phyloP scores from a whole-genome alignment of 1,140 invertebrate species.

The Tenebrio molitor region DNA sequence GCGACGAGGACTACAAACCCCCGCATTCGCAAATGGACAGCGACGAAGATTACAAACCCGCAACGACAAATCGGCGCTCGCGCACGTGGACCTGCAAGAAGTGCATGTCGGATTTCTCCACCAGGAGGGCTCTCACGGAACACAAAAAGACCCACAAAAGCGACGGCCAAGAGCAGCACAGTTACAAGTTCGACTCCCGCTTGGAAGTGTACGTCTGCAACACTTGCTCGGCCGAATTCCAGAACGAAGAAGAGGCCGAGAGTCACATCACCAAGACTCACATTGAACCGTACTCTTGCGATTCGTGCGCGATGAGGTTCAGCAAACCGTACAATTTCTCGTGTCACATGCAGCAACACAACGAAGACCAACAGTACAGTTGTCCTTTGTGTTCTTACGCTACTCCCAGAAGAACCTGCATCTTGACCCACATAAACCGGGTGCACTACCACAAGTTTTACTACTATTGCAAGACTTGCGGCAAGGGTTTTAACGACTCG shows the following conservation, averaged over 20 bases:
- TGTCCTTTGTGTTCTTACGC: constrained; percentile 57
- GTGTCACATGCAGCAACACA: constrained; percentile 53
- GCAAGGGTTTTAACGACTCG: constrained; percentile 67
- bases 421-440: constrained; percentile 58
- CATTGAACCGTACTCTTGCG: constrained; percentile 55
- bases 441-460: constrained; percentile 63
- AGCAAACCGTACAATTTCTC: constrained; percentile 56
- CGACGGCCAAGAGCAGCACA: background rate
- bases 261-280: constrained; percentile 53
- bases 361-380: constrained; percentile 48
- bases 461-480: constrained; percentile 68
- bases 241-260: constrained; percentile 55
- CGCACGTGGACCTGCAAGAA: constrained; percentile 56
- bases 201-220: constrained; percentile 59
- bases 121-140: constrained; percentile 52
- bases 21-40: too few species aligned
- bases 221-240: constrained; percentile 58
- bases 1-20: background rate
- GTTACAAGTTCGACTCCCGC: constrained; percentile 54
- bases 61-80: background rate
- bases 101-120: constrained; percentile 54
- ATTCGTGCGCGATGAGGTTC: constrained; percentile 55
- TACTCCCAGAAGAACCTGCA: constrained; percentile 52
- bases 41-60: background rate
- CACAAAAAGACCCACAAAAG: constrained; percentile 53